phyloP scores from a whole-genome alignment of 1,140 invertebrate genomes.

The Scaptodrosophila lebanonensis region DNA sequence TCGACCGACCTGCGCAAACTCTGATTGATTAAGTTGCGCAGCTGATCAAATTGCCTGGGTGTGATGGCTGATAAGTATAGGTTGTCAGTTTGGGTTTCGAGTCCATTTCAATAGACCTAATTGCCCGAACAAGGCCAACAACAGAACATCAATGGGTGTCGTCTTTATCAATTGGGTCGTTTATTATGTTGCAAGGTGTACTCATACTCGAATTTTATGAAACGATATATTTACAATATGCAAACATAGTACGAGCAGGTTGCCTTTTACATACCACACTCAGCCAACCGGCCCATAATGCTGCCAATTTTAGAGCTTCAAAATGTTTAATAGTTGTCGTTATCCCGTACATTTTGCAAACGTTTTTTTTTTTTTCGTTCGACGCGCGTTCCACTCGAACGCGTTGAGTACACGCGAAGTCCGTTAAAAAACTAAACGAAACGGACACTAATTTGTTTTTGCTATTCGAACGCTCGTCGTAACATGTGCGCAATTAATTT shows the following conservation, averaged over 20 bases:
- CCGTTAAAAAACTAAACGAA: constrained; percentile 42
- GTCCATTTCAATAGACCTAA: no score
- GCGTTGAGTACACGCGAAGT: constrained; percentile 31
- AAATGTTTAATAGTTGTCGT: constrained; percentile 48
- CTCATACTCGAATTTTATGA: no score
- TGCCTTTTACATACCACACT: constrained; percentile 54
- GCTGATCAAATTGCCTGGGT: constrained; percentile 2
- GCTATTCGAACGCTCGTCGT: no score
- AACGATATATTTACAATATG: background rate
- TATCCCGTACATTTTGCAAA: constrained; percentile 42
- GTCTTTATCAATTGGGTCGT: no score
- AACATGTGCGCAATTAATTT: constrained; percentile 56
- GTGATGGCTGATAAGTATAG: constrained; percentile 8
- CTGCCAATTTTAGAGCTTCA: constrained; percentile 30
- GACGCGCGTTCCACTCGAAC: constrained; percentile 32
- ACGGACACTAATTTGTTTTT: no score
- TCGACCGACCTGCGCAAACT: background rate
- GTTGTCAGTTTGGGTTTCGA: background rate
- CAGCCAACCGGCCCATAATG: constrained; percentile 53
- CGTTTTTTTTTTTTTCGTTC: constrained; percentile 2
- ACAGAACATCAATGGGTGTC: no score
- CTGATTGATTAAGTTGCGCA: constrained; percentile 13
- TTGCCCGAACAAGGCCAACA: background rate
- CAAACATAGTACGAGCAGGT: background rate
- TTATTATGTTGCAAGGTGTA: no score